phyloP scores from a whole-genome alignment of 37 sponge, comb jelly and placozoan genomes.

The Aplysina aerophoba region DNA sequence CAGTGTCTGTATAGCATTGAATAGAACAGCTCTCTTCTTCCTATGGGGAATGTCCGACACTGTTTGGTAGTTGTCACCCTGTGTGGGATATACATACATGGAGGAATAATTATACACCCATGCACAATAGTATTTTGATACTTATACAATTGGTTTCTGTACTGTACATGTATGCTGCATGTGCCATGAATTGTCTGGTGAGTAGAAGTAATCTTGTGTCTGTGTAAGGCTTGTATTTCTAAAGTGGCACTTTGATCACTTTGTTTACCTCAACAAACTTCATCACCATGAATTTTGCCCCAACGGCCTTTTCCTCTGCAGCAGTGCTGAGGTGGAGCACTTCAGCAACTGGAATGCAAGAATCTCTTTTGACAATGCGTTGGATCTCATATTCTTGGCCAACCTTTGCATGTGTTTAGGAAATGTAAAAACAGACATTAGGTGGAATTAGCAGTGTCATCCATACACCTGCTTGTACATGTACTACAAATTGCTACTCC shows the following conservation, averaged over 20 bases:
- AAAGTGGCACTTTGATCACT: too few species aligned
- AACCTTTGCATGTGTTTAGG: not conserved
- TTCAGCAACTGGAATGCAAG: not conserved
- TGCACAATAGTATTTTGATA: too few species aligned
- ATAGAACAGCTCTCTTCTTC: not conserved
- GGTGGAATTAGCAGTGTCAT: too few species aligned
- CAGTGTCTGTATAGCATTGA: not conserved
- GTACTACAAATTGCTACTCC: too few species aligned
- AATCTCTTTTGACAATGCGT: not conserved
- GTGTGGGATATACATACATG: not conserved
- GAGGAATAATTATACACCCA: too few species aligned
- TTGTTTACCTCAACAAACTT: constrained; percentile 1
- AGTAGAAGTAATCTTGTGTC: too few species aligned
- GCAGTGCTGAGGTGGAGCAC: not conserved
- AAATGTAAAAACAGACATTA: too few species aligned
- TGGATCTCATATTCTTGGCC: not conserved
- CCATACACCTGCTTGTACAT: too few species aligned
- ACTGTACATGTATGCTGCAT: too few species aligned
- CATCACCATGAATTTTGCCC: constrained; percentile 11
- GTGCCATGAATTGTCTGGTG: too few species aligned
- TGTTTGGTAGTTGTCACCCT: constrained; percentile 1
- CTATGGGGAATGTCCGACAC: not conserved
- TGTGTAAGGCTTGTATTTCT: too few species aligned
- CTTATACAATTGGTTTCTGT: too few species aligned
- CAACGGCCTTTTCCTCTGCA: not conserved